Evolutionary conservation across 1,140 invertebrate species (phyloP), one percentile per base, ranked within the genome.

Genomic region (Tetramorium alpestre): DNA sequence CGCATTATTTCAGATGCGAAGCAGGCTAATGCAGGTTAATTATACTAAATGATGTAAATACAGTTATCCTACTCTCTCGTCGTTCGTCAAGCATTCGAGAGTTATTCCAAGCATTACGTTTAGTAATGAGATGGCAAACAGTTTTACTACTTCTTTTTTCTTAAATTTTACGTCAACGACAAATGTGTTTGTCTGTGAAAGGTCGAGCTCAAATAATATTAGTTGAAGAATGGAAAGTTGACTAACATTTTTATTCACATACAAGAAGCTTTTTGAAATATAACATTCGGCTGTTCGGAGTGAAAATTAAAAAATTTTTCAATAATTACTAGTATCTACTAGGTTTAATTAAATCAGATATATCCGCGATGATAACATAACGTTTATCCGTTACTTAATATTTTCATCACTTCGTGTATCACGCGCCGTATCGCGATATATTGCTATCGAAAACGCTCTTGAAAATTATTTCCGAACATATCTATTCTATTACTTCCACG

Each of bases 381-480:
- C 22, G 58, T 22, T 22, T 22, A 58, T 82, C 10, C 10, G 3
- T 72, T 82, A 72, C 25, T 82, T 49, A 84, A 84, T 2, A 25
- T 84, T 49, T 47, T 18, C 38, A 38, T 60, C 13, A 38, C 0
- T 3, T 54, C 5, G 38, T 13, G 11, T 78, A 16, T 60, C 47
- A 33, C n/a, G 7, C 4, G 13, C 1, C 13, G 2, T n/a, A 70
- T 28, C 22, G 10, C 38, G 22, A 38, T 54, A 38, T 56, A 56
- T 70, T n/a, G 10, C 18, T 49, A 38, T 58, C 44, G 11, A 54
- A 67, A 33, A 22, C 16, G 22, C n/a, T 54, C 10, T 70, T 13
- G 38, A 56, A 58, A 84, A 58, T 84, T 13, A 60, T 73, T 73
- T 62, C 28, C 41, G 80, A 44, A 60, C n/a, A 25, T 25, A 33